Conservation (phyloP, 2,797 vertebrate species). For the Acropternis orthonyx region DNA sequence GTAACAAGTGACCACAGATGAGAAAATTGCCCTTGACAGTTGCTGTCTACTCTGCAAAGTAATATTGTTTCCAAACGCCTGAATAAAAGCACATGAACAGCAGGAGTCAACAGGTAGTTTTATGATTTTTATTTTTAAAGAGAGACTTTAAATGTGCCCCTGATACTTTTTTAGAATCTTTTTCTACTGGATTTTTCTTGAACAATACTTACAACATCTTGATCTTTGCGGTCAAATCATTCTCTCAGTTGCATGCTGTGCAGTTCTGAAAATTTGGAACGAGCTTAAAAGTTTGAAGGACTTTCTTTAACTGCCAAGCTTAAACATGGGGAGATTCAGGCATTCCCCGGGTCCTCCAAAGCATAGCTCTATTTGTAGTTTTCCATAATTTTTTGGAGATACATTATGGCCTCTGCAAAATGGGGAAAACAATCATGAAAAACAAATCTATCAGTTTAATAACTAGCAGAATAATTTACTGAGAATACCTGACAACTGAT, state of each 20-base stretch:
- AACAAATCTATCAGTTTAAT: neutral
- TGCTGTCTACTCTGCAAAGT: neutral
- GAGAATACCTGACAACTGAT: neutral
- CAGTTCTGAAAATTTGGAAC: constrained; percentile 45
- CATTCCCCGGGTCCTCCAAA: constrained; percentile 1
- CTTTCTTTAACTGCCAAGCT: constrained; percentile 6
- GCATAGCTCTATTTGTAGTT: neutral
- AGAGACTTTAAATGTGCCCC: constrained; percentile 25
- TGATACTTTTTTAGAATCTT: constrained; percentile 50
- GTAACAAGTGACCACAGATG: neutral
- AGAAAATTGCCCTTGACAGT: constrained; percentile 19
- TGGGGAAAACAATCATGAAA: neutral
- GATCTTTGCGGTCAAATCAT: constrained; percentile 46
- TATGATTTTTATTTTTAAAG: constrained; percentile 48
- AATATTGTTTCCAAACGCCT: constrained; percentile 9
- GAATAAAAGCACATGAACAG: constrained; percentile 39
- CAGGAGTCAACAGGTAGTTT: constrained; percentile 33
- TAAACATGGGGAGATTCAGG: neutral
- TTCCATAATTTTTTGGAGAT: neutral
- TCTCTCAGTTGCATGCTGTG: constrained; percentile 46
- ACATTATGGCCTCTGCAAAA: neutral
- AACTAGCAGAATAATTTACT: neutral
- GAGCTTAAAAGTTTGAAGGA: constrained; percentile 39
- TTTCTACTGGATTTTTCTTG: constrained; percentile 56
- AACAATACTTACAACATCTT: constrained; percentile 55